A percentile compares a stretch with the other conserved stretches of the same genome.
phyloP scores from a whole-genome alignment of 2,797 vertebrate species.

The Cottoperca gobio region DNA sequence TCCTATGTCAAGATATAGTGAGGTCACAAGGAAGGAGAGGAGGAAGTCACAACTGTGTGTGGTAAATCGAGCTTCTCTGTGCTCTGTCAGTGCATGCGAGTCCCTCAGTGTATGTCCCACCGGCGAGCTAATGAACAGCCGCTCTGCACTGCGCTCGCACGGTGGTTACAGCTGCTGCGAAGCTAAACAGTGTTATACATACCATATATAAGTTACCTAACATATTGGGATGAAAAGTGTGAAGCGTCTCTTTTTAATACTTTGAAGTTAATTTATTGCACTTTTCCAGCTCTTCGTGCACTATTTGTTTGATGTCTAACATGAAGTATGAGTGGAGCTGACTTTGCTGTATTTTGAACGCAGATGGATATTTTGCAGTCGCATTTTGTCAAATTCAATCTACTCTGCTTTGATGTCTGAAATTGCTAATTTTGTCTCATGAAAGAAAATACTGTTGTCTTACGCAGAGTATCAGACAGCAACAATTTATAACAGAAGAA shows the following conservation, averaged over 20 bases:
- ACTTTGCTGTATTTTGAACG: conserved; percentile 65
- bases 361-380: conserved; percentile 65
- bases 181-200: background rate
- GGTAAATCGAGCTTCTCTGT: too few species aligned
- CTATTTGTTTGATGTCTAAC: conserved; percentile 75
- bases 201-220: background rate
- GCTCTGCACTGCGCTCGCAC: too few species aligned
- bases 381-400: conserved; percentile 72
- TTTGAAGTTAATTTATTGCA: conserved; percentile 70
- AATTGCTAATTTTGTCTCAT: conserved; percentile 69
- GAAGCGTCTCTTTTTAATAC: conserved; percentile 64
- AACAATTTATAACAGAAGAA: conserved; percentile 11
- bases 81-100: too few species aligned
- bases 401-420: conserved; percentile 78
- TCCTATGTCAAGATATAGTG: too few species aligned
- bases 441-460: conserved; percentile 62
- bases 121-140: too few species aligned
- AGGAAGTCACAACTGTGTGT: too few species aligned
- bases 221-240: conserved; percentile 52
- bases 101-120: too few species aligned
- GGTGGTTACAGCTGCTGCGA: too few species aligned
- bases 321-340: conserved; percentile 57
- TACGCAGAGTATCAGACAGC: conserved; percentile 23
- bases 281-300: conserved; percentile 53
- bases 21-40: too few species aligned